Conservation (phyloP, 2,113 vertebrate genomes). For the Nansenia antarctica region DNA sequence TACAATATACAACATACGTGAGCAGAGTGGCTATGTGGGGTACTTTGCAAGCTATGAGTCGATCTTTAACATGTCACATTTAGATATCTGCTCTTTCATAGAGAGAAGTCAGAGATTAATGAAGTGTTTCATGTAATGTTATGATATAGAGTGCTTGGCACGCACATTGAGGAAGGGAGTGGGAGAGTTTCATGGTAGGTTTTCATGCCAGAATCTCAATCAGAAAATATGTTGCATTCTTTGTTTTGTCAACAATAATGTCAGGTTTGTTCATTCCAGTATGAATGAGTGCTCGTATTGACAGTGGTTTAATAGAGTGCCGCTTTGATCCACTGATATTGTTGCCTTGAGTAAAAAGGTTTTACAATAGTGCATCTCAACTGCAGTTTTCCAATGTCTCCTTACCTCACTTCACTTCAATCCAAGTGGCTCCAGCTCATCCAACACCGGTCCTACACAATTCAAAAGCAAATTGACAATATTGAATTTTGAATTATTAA, state of each 20-base stretch:
- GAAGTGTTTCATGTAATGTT: conserved; percentile 55
- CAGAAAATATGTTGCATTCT: conserved; percentile 29
- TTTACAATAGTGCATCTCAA: background rate
- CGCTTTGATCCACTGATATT: conserved; percentile 6
- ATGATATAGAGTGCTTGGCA: conserved; percentile 50
- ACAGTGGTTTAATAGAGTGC: conserved; percentile 3
- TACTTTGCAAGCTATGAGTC: conserved; percentile 54
- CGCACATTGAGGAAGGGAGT: background rate
- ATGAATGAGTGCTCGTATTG: conserved; percentile 6
- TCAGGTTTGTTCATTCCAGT: conserved; percentile 15
- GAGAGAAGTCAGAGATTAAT: conserved; percentile 66
- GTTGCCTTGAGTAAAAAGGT: background rate
- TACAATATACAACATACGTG: conserved; percentile 57
- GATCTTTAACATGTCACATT: conserved; percentile 73
- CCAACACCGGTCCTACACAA: background rate
- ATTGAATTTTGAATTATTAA: background rate
- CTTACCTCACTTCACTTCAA: background rate
- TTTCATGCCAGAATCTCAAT: conserved; percentile 38
- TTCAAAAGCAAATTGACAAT: background rate
- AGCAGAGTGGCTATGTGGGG: conserved; percentile 62
- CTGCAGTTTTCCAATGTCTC: background rate
- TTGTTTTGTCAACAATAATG: conserved; percentile 20
- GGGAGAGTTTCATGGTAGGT: conserved; percentile 27
- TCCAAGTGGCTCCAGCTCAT: background rate
- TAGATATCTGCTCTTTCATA: conserved; percentile 56